Conservation (phyloP, 2,888 invertebrate species). For the Aspidapion aeneum region DNA sequence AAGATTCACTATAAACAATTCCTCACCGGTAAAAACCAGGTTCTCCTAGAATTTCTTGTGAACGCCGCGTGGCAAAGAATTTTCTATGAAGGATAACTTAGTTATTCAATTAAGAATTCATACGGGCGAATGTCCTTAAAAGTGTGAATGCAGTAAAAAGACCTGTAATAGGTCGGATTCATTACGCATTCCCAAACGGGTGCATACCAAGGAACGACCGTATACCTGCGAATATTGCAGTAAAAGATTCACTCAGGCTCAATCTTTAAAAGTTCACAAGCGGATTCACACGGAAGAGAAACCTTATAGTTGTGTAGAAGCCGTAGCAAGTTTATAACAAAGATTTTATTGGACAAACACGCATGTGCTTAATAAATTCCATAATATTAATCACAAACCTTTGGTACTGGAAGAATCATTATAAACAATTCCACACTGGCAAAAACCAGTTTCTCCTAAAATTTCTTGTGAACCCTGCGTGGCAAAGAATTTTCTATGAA, state of each 20-base stretch:
- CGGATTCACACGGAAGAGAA: too few relatives aligned
- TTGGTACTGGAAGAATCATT: neutral
- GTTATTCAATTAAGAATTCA: neutral
- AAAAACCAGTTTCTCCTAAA: too few relatives aligned
- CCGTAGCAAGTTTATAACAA: neutral
- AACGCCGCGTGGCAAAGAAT: too few relatives aligned
- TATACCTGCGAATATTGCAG: conserved; percentile 3
- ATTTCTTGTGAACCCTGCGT: too few relatives aligned
- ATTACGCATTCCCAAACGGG: neutral
- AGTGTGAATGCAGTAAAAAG: neutral
- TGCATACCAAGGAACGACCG: conserved; percentile 4
- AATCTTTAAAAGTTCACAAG: conserved; percentile 7
- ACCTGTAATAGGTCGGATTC: conserved; percentile 2
- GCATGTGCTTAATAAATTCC: neutral
- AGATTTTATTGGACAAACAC: neutral
- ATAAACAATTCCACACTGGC: too few relatives aligned
- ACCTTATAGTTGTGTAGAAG: conserved; percentile 2
- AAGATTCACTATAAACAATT: too few relatives aligned
- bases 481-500: too few relatives aligned
- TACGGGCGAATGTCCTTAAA: too few relatives aligned
- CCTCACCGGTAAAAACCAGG: too few relatives aligned
- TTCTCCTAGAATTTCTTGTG: conserved; percentile 22
- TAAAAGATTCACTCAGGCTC: conserved; percentile 4
- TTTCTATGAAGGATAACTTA: neutral
- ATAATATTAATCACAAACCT: neutral